Evolutionary conservation across 2,113 vertebrate genomes (phyloP), one percentile per base, ranked within the genome.

Genomic region (Mesoclemmys tuberculata): DNA sequence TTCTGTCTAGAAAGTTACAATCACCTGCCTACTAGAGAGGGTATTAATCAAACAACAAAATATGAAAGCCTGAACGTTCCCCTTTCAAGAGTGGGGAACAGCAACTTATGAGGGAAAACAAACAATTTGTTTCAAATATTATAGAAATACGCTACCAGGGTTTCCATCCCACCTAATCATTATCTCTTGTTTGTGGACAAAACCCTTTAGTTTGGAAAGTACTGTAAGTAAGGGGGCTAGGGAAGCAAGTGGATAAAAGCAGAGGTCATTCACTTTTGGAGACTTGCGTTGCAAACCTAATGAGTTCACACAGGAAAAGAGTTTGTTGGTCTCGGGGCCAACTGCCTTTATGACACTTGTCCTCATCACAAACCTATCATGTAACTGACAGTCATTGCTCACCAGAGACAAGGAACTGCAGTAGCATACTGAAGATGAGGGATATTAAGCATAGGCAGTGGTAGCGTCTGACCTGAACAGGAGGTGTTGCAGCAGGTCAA

Each of bases 331-430:
- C 64, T 68, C n/a, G 21, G 35, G 19, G n/a, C 35, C 22, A 71
- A 71, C 64, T 71, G 64, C 35, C 64, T 38, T 22, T 71, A 71
- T 71, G 64, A 22, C n/a, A 71, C n/a, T 71, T 71, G 64, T 44
- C 41, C 74, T 75, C 41, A 75, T 27, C 24, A 27, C 38, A 75
- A 75, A 27, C 21, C 74, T 44, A 46, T 75, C 74, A 26, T 22
- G 4, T 26, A 75, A 75, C 41, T 75, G 24, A 41, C 2, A 0
- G 29, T 3, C 82, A 10, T 0, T 0, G 0, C 12, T 81, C 38
- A 3, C 46, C 64, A 71, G n/a, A 71, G 64, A 71, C 64, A 38
- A n/a, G 64, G 64, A 21, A 11, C n/a, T 71, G 64, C 18, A n/a
- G 2, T 38, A 38, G 64, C 64, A 71, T 22, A 10, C n/a, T 18